Evolutionary conservation across 2,888 invertebrate species (phyloP), one percentile per base, ranked within the genome.

Genomic region (Meloe dianella): DNA sequence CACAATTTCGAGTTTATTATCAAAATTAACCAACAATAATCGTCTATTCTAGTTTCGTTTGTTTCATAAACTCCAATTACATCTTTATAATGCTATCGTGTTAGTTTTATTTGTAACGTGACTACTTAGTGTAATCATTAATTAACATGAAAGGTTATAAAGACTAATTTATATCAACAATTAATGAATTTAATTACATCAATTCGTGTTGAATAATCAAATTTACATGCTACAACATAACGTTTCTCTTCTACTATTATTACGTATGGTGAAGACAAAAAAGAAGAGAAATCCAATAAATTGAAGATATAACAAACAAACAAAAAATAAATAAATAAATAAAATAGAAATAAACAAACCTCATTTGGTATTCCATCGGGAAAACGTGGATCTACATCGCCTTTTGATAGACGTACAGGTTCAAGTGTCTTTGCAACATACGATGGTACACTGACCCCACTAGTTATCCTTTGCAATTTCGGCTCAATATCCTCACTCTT

Each of bases 341-440:
- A 27, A 27, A 27, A 27, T 4, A n/a, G 27, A 27, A 3, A 27
- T 27, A 27, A 27, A 71, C 76, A 75, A 74, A 85, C 85, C 77
- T 81, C 82, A 51, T 81, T 75, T 12, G 78, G 69, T 54, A 85
- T 75, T 61, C 85, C 86, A 61, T 85, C 85, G 0, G 86, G 86
- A 80, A 88, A 88, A 20, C 87, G 80, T 14, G 85, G 79, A 78
- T 88, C 87, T 78, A 77, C 73, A 59, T 82, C 80, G 7, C 80
- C 81, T 67, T 80, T 81, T 9, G 86, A 85, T 61, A 86, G 71
- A 64, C 86, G 78, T 7, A 86, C 80, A 14, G 86, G 83, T 74
- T 86, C 85, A 64, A 84, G 80, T 41, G 85, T 85, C 71, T 82
- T 78, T 2, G 85, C 86, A 2, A 86, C 86, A 70, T 84, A 84